phyloP scores from a whole-genome alignment of 2,797 vertebrate species.

The Melanogrammus aeglefinus region DNA sequence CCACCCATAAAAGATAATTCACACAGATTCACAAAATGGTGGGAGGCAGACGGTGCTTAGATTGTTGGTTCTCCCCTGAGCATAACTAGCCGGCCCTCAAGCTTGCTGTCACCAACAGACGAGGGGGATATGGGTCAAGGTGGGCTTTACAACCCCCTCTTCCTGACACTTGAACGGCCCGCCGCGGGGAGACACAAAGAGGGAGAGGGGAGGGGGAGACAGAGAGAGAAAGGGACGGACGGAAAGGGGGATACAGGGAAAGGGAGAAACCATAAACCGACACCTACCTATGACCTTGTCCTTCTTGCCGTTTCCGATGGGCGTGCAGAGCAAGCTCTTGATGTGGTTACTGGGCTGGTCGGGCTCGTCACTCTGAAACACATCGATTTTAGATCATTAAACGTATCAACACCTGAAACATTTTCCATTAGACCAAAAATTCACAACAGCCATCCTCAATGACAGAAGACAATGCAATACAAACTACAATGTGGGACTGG shows the following conservation, averaged over 20 bases:
- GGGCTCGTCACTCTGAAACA: conserved; percentile 79
- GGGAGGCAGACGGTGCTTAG: too few species aligned
- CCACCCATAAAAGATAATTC: too few species aligned
- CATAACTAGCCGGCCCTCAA: not conserved
- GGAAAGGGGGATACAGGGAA: not conserved
- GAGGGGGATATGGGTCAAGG: not conserved
- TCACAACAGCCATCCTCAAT: not conserved
- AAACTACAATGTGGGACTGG: not conserved
- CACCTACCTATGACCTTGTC: conserved; percentile 94
- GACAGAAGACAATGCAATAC: not conserved
- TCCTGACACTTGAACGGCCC: not conserved
- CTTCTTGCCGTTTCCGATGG: conserved; percentile 95
- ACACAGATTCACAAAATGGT: too few species aligned
- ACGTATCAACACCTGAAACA: not conserved
- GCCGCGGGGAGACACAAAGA: not conserved
- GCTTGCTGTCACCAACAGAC: conserved; percentile 10
- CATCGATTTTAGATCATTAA: not conserved
- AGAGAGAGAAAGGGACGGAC: not conserved
- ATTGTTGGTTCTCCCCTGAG: too few species aligned
- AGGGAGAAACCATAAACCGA: not conserved
- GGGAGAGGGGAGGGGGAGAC: not conserved
- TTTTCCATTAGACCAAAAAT: not conserved
- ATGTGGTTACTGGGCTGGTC: conserved; percentile 72
- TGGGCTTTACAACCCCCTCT: not conserved
- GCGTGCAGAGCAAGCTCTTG: conserved; percentile 91